Evolutionary conservation across 2,113 vertebrate genomes (phyloP).

Genomic region (Alaudala cheleensis): DNA sequence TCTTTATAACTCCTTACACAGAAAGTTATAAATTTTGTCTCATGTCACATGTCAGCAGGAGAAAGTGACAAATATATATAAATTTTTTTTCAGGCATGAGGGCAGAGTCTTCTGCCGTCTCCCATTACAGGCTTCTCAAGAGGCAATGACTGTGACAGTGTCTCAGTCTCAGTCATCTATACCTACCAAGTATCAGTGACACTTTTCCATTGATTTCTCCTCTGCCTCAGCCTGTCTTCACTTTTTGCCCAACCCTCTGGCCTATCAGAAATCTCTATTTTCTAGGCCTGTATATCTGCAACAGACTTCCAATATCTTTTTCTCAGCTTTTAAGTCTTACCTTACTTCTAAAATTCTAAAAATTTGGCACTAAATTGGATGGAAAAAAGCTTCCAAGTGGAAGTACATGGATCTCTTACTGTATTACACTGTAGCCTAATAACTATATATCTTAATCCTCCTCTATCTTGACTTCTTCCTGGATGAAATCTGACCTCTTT

Average conservation of each 20-base stretch:
- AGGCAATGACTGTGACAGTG: accelerated
- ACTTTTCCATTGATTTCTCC: neutral
- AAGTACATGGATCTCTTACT: neutral
- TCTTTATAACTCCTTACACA: neutral
- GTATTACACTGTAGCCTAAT: neutral
- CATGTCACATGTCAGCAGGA: neutral
- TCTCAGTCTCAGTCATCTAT: neutral
- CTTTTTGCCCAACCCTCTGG: neutral
- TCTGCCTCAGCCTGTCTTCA: neutral
- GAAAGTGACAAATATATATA: neutral
- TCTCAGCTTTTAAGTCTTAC: neutral
- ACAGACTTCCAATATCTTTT: neutral
- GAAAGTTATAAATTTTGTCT: neutral
- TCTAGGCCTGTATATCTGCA: neutral
- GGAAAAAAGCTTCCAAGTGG: neutral
- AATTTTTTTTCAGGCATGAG: neutral
- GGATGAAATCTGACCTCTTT: neutral
- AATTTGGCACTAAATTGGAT: neutral
- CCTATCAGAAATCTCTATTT: neutral
- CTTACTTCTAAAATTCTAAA: neutral
- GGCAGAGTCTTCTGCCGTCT: neutral
- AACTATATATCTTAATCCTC: neutral
- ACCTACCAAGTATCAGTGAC: neutral
- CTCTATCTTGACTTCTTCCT: neutral
- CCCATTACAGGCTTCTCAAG: neutral